A percentile compares a stretch with the other conserved stretches of the same genome.
Conservation (phyloP, 2,888 invertebrate species). For the Eupithecia pulchellata region DNA sequence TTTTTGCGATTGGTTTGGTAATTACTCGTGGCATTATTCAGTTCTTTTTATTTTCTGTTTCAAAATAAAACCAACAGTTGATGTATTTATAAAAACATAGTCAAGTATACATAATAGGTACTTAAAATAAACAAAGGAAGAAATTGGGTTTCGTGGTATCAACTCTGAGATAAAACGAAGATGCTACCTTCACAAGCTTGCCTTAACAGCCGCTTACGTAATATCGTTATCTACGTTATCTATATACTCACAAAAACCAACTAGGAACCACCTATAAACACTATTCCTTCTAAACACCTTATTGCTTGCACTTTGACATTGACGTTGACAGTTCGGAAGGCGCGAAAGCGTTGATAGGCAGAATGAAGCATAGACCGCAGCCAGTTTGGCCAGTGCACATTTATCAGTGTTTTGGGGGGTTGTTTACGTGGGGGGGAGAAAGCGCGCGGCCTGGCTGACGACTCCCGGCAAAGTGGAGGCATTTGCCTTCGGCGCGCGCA, state of each 20-base stretch:
- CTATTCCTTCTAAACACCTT: slow-evolving; percentile 58
- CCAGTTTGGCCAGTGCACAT: slow-evolving; percentile 66
- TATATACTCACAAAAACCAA: slow-evolving; percentile 73
- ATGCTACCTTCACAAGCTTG: slow-evolving; percentile 33
- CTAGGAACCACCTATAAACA: slow-evolving; percentile 69
- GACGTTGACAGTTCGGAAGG: slow-evolving; percentile 58
- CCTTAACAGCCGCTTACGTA: slow-evolving; percentile 73
- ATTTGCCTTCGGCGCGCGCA: slow-evolving; percentile 76
- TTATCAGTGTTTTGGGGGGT: slow-evolving; percentile 49
- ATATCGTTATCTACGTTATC: slow-evolving; percentile 67
- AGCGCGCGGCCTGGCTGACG: slow-evolving; percentile 81
- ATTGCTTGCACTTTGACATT: slow-evolving; percentile 67
- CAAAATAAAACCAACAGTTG: not conserved
- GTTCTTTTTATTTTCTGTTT: not conserved
- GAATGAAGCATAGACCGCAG: slow-evolving; percentile 49
- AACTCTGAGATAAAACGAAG: slow-evolving; percentile 10
- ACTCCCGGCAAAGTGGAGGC: slow-evolving; percentile 80
- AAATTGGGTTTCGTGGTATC: slow-evolving; percentile 27
- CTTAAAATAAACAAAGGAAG: not conserved
- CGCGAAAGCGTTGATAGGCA: slow-evolving; percentile 61
- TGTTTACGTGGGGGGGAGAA: slow-evolving; percentile 70
- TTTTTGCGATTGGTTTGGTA: not conserved
- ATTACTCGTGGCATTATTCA: not conserved
- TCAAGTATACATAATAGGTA: no score
- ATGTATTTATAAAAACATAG: not conserved